Evolutionary conservation across 2,797 vertebrate species (phyloP), one percentile per base, ranked within the genome.

Genomic region (Rhabdomys pumilio): DNA sequence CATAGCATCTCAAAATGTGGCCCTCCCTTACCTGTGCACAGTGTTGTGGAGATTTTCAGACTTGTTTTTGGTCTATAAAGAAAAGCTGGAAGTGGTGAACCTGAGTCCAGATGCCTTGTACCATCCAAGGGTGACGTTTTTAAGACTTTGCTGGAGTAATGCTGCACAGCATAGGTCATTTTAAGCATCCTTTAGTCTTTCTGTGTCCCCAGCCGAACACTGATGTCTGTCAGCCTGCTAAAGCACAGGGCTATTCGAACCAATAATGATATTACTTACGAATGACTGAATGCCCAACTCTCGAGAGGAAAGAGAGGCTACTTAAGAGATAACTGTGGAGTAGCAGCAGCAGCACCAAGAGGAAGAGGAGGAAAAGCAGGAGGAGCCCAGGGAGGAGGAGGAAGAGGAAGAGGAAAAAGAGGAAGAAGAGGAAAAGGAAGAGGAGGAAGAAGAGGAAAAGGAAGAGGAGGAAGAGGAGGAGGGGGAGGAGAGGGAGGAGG

Each of bases 131-230:
- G 67, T 69, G 44, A 76, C 47, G 19, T 55, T 76, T 55, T 61
- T 50, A 57, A 63, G 24, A 29, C 19, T 84, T 95, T 94, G 53
- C 92, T 65, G n/a, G 90, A 89, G 65, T 31, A 14, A 59, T 31
- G 44, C 24, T 19, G 12, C 24, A 65, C 1, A 31, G 26, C 34
- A 34, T 29, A 26, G 86, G 59, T 41, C 6, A 24, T 75, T 73
- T 67, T 20, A 41, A 81, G 38, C 22, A 15, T 34, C 2, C 3
- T 8, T 38, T 63, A 12, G 50, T 47, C 38, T 80, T 69, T 24
- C 11, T 7, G 11, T 89, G 6, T 67, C 31, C 15, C 1, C 59
- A 13, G n/a, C 38, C 92, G 76, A 94, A 65, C 86, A n/a, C 3
- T 19, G 41, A 11, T 53, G 15, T 73, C 90, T 47, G 63, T 44